Evolutionary conservation across 2,888 invertebrate species (phyloP).

Genomic region (Campoletis raptor): DNA sequence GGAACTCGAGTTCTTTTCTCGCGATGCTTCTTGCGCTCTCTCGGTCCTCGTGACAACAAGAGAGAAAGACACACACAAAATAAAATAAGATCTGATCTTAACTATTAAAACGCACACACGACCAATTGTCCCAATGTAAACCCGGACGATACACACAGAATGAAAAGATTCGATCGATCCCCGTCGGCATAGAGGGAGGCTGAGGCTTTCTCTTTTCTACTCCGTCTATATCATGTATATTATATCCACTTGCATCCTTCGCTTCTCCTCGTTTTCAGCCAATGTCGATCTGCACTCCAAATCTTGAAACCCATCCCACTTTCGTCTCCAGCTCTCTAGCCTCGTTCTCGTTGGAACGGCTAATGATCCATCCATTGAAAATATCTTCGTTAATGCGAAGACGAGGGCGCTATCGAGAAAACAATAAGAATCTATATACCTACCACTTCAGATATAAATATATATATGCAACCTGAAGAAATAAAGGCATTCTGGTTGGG

Average conservation of each 20-base stretch:
- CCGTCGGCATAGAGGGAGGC: constrained; percentile 55
- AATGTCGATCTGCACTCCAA: constrained; percentile 53
- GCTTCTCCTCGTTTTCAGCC: constrained; percentile 10
- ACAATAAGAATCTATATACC: constrained; percentile 56
- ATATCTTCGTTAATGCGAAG: constrained; percentile 73
- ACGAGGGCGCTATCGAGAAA: constrained; percentile 62
- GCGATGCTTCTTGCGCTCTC: constrained; percentile 6
- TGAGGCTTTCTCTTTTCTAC: constrained; percentile 51
- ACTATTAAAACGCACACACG: constrained; percentile 71
- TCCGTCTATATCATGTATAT: not conserved
- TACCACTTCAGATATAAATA: not conserved
- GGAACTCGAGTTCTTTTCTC: constrained; percentile 57
- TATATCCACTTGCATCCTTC: constrained; percentile 32
- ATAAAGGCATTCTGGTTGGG: constrained; percentile 45
- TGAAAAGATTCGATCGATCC: constrained; percentile 50
- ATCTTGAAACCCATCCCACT: constrained; percentile 41
- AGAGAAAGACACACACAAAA: constrained; percentile 43
- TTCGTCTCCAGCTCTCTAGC: constrained; percentile 30
- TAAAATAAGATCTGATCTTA: constrained; percentile 59
- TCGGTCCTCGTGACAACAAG: constrained; percentile 2
- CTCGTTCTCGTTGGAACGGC: constrained; percentile 69
- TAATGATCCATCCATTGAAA: constrained; percentile 77
- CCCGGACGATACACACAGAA: constrained; percentile 41
- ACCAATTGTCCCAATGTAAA: constrained; percentile 65
- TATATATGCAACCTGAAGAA: constrained; percentile 24